A percentile compares a stretch with the other conserved stretches of the same genome.
These are phyloP conservation scores for Linyphia triangularis DNA, from an alignment of 2,888 invertebrate genomes.

Conservation along the genomic window DNA sequence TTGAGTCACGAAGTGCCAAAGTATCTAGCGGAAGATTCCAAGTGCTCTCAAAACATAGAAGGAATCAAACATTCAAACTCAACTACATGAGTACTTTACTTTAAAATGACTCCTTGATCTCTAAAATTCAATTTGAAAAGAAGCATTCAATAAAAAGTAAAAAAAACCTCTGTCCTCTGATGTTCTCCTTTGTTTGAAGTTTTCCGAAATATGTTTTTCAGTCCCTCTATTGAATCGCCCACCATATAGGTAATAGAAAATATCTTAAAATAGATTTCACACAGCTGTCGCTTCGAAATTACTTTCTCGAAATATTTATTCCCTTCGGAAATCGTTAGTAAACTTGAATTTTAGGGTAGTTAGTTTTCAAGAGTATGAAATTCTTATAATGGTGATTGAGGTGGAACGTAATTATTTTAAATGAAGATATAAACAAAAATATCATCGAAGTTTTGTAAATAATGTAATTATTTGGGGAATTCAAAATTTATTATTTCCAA, in stretches of 20 bases:
- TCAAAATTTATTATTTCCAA: no score
- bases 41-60: neutral
- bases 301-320: neutral
- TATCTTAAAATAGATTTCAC: neutral
- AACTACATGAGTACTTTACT: neutral
- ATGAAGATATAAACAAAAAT: neutral
- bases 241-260: neutral
- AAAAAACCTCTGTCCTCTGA: neutral
- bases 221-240: neutral
- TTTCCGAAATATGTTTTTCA: neutral
- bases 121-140: neutral
- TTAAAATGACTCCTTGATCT: neutral
- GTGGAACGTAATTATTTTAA: neutral
- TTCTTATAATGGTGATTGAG: neutral
- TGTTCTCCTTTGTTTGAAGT: neutral
- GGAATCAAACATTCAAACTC: neutral
- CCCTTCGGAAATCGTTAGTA: neutral
- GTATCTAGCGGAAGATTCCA: neutral
- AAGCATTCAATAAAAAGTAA: neutral
- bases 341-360: neutral
- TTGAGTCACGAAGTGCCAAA: neutral
- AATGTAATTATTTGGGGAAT: no score
- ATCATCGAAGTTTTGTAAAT: neutral
- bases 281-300: conserved; percentile 3
- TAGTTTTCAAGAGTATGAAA: neutral